A percentile compares a stretch with the other conserved stretches of the same genome.
Evolutionary conservation across 2,888 invertebrate genomes (phyloP).

Genomic region (Drosophila conformis): DNA sequence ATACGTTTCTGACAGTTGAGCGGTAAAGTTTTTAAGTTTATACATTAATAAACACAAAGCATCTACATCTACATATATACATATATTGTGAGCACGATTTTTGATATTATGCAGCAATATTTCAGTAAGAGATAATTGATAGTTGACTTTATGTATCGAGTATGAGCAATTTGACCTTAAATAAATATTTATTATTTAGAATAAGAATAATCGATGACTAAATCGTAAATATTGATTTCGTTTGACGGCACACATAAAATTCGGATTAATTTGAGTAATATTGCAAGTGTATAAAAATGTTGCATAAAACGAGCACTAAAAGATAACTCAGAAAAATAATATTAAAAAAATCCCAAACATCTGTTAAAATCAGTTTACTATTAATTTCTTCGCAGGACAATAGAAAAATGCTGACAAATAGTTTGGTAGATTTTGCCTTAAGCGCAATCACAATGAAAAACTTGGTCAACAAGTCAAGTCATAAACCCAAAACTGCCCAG

Average conservation of each 20-base stretch:
- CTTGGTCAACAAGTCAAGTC: constrained; percentile 62
- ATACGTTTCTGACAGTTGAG: constrained; percentile 27
- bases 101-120: background rate
- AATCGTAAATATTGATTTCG: background rate
- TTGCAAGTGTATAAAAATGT: background rate
- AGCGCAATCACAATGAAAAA: constrained; percentile 32
- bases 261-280: background rate
- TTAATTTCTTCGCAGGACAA: constrained; percentile 4
- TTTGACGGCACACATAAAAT: background rate
- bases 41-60: constrained; percentile 24
- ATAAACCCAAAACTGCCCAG: constrained; percentile 54
- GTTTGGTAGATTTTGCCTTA: constrained; percentile 6
- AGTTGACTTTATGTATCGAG: background rate
- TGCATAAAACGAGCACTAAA: background rate
- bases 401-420: constrained; percentile 12
- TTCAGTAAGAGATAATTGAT: background rate
- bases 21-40: constrained; percentile 18
- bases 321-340: background rate
- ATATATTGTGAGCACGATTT: background rate
- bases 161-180: background rate
- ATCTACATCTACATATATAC: no score
- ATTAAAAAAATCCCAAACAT: background rate
- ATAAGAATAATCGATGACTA: background rate
- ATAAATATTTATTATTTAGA: background rate
- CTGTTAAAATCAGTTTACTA: background rate